phyloP scores from a whole-genome alignment of 2,113 vertebrate species.

The Gavialis gangeticus region DNA sequence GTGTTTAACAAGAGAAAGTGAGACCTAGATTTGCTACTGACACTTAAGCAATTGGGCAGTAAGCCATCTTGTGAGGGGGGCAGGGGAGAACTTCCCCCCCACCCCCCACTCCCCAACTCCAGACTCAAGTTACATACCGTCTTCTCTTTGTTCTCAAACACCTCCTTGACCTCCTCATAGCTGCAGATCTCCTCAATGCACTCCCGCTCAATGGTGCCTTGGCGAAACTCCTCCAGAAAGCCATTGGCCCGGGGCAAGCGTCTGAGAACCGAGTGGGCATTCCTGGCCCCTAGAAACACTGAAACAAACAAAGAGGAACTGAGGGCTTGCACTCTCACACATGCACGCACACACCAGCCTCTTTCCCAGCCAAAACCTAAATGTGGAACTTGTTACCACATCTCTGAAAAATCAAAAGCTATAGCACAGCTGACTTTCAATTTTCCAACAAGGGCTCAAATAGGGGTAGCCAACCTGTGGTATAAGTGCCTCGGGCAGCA shows the following conservation, averaged over 20 bases:
- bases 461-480: too few species aligned
- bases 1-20: neutral
- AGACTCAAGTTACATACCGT: constrained; percentile 73
- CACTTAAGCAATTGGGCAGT: neutral
- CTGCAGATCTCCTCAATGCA: constrained; percentile 90
- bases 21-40: neutral
- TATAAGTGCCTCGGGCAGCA: neutral
- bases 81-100: neutral
- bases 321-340: neutral
- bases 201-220: constrained; percentile 88
- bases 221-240: constrained; percentile 88
- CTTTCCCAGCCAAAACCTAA: neutral
- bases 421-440: neutral
- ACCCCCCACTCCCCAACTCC: neutral
- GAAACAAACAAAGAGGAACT: constrained; percentile 58
- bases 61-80: neutral
- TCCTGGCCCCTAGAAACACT: constrained; percentile 87
- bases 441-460: neutral
- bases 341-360: neutral
- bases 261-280: constrained; percentile 86
- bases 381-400: too few species aligned
- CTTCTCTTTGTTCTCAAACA: constrained; percentile 90
- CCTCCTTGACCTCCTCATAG: constrained; percentile 91
- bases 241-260: constrained; percentile 87
- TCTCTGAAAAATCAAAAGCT: neutral